Conservation (phyloP, 2,888 invertebrate species). For the Archips crataeganus region DNA sequence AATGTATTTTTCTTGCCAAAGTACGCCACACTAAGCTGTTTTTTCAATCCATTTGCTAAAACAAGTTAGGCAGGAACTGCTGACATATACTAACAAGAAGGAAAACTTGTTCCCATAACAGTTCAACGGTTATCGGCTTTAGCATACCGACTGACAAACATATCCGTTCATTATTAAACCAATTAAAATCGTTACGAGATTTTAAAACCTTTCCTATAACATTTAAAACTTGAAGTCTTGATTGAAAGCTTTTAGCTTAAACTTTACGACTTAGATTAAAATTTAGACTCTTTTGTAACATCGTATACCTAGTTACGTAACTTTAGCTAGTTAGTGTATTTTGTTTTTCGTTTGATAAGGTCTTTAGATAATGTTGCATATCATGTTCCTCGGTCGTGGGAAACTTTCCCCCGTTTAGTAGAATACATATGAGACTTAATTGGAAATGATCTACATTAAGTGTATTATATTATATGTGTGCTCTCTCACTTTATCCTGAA, state of each 20-base stretch:
- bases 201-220: neutral
- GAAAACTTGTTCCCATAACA: constrained; percentile 3
- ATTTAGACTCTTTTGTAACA: constrained; percentile 17
- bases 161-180: constrained; percentile 5
- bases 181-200: constrained; percentile 14
- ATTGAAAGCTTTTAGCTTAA: constrained; percentile 23
- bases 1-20: too few relatives aligned
- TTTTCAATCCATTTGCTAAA: neutral
- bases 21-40: neutral
- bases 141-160: constrained; percentile 2
- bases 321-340: constrained; percentile 35
- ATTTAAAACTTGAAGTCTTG: constrained; percentile 17
- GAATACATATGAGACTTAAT: constrained; percentile 33
- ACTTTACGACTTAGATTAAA: constrained; percentile 5
- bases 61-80: constrained; percentile 5
- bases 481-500: neutral
- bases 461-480: too few relatives aligned
- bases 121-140: neutral
- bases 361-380: constrained; percentile 51
- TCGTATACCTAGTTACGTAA: constrained; percentile 20
- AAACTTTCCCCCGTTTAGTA: constrained; percentile 61
- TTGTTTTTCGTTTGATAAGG: constrained; percentile 49
- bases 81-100: neutral
- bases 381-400: constrained; percentile 55
- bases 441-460: neutral